Evolutionary conservation across 92 coral and sea anemone species (phyloP), one percentile per base, ranked within the genome.

Genomic region (Anthopleura xanthogrammica): DNA sequence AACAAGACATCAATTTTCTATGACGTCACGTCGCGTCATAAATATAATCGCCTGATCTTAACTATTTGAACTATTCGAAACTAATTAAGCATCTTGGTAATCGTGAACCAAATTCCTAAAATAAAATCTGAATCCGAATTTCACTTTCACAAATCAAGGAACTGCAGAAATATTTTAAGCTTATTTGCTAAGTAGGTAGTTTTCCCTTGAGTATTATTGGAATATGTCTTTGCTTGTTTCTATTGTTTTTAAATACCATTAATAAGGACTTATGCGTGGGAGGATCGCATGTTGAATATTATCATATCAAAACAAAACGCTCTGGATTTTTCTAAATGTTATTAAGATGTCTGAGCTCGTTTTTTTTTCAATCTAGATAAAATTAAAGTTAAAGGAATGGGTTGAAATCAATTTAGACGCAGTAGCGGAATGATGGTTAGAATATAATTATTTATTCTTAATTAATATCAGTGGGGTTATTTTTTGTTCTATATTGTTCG

Each of bases 81-180:
- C 74, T 24, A 29, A 7, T 68, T 7, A 68, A 29, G 7, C 14
- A 5, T 68, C 24, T 68, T 29, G 2, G 4, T 2, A 68, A 68
- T 7, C 24, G 5, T 14, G 73, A 29, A 68, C 2, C 29, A 11
- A 68, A 23, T 9, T 5, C 72, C n/a, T n/a, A 1, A 22, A 65
- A 68, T 68, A 29, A 24, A 68, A 12, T 22, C 24, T 68, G 74
- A 23, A 42, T 68, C 74, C 1, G 19, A 68, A 29, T 68, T 68
- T 68, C 74, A 29, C 74, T 68, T 68, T 64, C 71, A 64, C 71
- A 64, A 23, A 64, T 64, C 39, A 64, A 64, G 72, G 72, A 64
- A 64, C 36, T n/a, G 11, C 74, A 68, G 41, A 68, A 24, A 12
- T 68, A 68, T 68, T 24, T 68, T 24, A 9, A 68, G 74, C 16